These are phyloP conservation scores for Lithophane leautieri DNA, from an alignment of 2,888 invertebrate species.

Conservation along the genomic window DNA sequence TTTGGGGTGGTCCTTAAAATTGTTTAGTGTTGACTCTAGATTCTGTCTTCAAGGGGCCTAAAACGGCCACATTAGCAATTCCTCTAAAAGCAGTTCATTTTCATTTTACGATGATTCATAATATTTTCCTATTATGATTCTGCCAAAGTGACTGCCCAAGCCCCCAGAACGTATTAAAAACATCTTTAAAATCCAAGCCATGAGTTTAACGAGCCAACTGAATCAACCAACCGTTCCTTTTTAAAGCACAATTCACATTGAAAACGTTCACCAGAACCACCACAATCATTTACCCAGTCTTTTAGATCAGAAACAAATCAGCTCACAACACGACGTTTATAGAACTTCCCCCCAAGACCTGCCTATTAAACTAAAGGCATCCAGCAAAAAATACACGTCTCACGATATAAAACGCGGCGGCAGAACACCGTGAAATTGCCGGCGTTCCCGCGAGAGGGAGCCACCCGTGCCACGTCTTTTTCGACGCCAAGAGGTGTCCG, in stretches of 20 bases:
- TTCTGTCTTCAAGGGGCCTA: not conserved
- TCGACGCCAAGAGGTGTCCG: conserved; percentile 66
- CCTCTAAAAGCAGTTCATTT: too few relatives aligned
- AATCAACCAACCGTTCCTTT: not conserved
- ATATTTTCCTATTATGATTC: too few relatives aligned
- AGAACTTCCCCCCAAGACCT: conserved; percentile 52
- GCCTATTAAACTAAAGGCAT: conserved; percentile 63
- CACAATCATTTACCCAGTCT: not conserved
- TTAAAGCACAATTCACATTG: not conserved
- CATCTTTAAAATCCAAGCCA: not conserved
- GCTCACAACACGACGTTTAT: conserved; percentile 26
- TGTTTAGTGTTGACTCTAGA: not conserved
- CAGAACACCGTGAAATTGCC: conserved; percentile 74
- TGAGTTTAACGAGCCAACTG: not conserved
- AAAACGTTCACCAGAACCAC: not conserved
- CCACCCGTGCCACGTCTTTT: conserved; percentile 66
- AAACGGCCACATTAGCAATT: too few relatives aligned
- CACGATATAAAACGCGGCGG: conserved; percentile 65
- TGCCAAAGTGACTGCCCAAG: too few relatives aligned
- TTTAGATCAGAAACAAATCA: conserved; percentile 47
- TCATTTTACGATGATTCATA: too few relatives aligned
- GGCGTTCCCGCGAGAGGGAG: conserved; percentile 59
- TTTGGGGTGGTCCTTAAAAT: not conserved
- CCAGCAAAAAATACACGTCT: conserved; percentile 56
- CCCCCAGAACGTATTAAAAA: too few relatives aligned